Evolutionary conservation across 2,888 invertebrate genomes (phyloP).

Genomic region (Ligdia adustata): DNA sequence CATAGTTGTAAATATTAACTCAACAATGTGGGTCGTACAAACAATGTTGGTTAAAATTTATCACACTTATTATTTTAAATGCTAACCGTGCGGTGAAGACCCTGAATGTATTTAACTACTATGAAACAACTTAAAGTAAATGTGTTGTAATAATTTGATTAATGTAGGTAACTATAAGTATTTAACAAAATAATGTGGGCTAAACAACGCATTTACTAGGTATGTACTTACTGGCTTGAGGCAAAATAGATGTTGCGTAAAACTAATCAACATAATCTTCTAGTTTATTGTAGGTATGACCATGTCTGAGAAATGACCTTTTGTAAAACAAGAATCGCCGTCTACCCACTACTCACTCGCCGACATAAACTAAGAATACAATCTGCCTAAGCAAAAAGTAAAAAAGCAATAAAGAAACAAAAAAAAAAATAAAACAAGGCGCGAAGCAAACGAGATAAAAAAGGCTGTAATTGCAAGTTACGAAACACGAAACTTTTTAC

Average conservation of each 20-base stretch:
- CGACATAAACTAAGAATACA: conserved; percentile 31
- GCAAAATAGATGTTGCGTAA: conserved; percentile 36
- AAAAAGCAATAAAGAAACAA: conserved; percentile 11
- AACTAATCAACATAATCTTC: conserved; percentile 23
- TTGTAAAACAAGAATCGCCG: conserved; percentile 7
- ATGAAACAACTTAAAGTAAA: conserved; percentile 28
- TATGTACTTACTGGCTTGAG: conserved; percentile 27
- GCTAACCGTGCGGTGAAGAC: conserved; percentile 22
- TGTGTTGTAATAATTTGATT: conserved; percentile 34
- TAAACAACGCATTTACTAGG: conserved; percentile 33
- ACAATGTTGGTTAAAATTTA: conserved; percentile 27
- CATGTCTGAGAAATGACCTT: conserved; percentile 15
- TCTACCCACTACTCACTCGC: conserved; percentile 13
- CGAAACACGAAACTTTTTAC: conserved; percentile 77
- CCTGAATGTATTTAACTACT: conserved; percentile 29
- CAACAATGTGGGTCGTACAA: conserved; percentile 17
- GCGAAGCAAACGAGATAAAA: conserved; percentile 40
- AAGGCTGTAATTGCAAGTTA: conserved; percentile 61
- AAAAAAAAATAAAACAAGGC: conserved; percentile 43
- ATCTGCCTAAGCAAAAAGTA: conserved; percentile 34
- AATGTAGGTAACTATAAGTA: conserved; percentile 17
- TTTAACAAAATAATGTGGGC: conserved; percentile 44
- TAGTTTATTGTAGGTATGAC: conserved; percentile 16
- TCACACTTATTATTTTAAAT: conserved; percentile 36
- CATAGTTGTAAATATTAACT: no score